Percentiles rank a stretch among this genome's conserved stretches.
Evolutionary conservation across 1,140 invertebrate genomes (phyloP).

Genomic region (Drosophila orena): DNA sequence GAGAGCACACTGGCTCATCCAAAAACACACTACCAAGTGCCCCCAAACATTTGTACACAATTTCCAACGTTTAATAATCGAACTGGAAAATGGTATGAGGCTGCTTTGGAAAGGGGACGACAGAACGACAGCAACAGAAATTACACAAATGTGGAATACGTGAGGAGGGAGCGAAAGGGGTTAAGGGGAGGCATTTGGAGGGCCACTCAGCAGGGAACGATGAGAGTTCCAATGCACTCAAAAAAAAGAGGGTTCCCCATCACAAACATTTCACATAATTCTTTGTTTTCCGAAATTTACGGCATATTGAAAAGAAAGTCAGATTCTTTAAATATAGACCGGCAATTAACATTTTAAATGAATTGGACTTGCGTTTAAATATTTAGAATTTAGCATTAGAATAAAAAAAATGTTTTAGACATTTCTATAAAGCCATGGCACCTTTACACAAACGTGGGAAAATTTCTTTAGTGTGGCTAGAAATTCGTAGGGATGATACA

Average conservation of each 20-base stretch:
- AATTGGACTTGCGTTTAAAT: too few species aligned
- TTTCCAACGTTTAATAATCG: constrained; percentile 74
- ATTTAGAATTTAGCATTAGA: too few species aligned
- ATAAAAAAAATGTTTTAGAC: too few species aligned
- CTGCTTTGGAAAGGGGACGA: background rate
- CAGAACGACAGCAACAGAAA: constrained; percentile 66
- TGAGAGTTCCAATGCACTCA: constrained; percentile 7
- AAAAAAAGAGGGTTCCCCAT: background rate
- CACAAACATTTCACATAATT: too few species aligned
- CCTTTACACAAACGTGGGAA: background rate
- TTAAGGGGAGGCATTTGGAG: constrained; percentile 1
- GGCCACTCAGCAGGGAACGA: constrained; percentile 35
- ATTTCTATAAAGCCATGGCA: too few species aligned
- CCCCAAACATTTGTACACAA: constrained; percentile 61
- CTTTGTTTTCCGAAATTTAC: too few species aligned
- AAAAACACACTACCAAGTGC: constrained; percentile 34
- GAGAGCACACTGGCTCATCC: constrained; percentile 14
- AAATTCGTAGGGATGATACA: constrained; percentile 8
- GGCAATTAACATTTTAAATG: too few species aligned
- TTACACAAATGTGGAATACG: constrained; percentile 70
- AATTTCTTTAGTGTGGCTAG: background rate
- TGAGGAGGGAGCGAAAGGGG: constrained; percentile 14
- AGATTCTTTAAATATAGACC: too few species aligned
- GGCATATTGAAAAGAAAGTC: too few species aligned
- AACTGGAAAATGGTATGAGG: constrained; percentile 25